A percentile compares a stretch with the other conserved stretches of the same genome.
Evolutionary conservation across 2,888 invertebrate species (phyloP).

Genomic region (Torymus auratus): DNA sequence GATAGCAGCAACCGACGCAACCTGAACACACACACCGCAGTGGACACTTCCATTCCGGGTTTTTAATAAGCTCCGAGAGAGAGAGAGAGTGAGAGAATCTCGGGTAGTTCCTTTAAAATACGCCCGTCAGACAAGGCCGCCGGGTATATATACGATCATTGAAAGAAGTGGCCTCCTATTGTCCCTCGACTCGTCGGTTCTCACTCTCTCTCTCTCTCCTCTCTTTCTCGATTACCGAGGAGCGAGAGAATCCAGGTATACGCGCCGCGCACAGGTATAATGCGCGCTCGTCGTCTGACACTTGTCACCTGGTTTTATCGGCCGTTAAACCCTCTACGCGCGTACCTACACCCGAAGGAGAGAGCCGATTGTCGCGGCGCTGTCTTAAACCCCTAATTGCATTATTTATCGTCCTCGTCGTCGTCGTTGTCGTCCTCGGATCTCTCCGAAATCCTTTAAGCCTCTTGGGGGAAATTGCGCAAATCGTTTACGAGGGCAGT

Average conservation of each 20-base stretch:
- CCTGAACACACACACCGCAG: background rate
- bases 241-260: constrained; percentile 24
- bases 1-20: too few species aligned
- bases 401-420: constrained; percentile 67
- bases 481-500: constrained; percentile 58
- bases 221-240: too few species aligned
- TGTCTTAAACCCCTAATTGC: constrained; percentile 68
- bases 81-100: background rate
- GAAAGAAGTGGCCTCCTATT: constrained; percentile 48
- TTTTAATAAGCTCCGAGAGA: constrained; percentile 40
- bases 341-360: background rate
- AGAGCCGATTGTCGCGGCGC: constrained; percentile 65
- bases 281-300: constrained; percentile 65
- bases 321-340: constrained; percentile 68
- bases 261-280: background rate
- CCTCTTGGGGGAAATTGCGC: constrained; percentile 57
- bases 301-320: constrained; percentile 74
- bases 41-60: constrained; percentile 34
- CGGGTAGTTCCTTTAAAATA: constrained; percentile 38
- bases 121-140: constrained; percentile 48
- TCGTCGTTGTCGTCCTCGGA: constrained; percentile 40
- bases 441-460: constrained; percentile 55
- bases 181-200: constrained; percentile 1
- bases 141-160: constrained; percentile 33
- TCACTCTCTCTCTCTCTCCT: too few species aligned